Conservation (phyloP, 2,888 invertebrate genomes). For the Diloba caeruleocephala region DNA sequence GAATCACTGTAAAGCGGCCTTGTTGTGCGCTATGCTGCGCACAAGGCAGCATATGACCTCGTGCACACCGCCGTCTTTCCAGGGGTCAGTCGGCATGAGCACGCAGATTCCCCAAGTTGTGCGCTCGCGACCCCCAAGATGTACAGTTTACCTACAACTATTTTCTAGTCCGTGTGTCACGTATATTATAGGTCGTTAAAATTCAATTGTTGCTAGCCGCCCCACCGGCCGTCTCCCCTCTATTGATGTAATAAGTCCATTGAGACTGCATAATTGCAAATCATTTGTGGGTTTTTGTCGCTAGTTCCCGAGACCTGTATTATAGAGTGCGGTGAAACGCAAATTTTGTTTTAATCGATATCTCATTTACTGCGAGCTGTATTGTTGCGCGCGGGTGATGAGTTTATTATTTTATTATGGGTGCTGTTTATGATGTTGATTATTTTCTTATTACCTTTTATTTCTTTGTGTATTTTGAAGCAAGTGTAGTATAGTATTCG, state of each 20-base stretch:
- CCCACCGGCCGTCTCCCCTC: slow-evolving; percentile 69
- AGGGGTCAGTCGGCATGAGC: too few species aligned
- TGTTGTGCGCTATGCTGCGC: too few species aligned
- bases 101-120: too few species aligned
- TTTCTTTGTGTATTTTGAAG: too few species aligned
- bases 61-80: too few species aligned
- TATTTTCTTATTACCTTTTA: neutral
- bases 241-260: slow-evolving; percentile 86
- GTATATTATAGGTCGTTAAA: slow-evolving; percentile 85
- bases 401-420: slow-evolving; percentile 41
- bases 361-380: slow-evolving; percentile 38
- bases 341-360: slow-evolving; percentile 58
- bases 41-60: too few species aligned
- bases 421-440: neutral
- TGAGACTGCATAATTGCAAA: slow-evolving; percentile 88
- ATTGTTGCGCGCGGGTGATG: slow-evolving; percentile 5
- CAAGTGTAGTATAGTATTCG: too few species aligned
- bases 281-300: slow-evolving; percentile 85
- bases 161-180: slow-evolving; percentile 61
- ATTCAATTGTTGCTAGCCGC: slow-evolving; percentile 86
- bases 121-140: too few species aligned
- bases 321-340: slow-evolving; percentile 61
- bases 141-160: slow-evolving; percentile 1
- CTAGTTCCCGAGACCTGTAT: slow-evolving; percentile 56
- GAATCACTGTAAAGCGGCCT: too few species aligned